A percentile compares a stretch with the other conserved stretches of the same genome.
phyloP scores from a whole-genome alignment of 1,140 invertebrate species.

The Saccostrea echinata region DNA sequence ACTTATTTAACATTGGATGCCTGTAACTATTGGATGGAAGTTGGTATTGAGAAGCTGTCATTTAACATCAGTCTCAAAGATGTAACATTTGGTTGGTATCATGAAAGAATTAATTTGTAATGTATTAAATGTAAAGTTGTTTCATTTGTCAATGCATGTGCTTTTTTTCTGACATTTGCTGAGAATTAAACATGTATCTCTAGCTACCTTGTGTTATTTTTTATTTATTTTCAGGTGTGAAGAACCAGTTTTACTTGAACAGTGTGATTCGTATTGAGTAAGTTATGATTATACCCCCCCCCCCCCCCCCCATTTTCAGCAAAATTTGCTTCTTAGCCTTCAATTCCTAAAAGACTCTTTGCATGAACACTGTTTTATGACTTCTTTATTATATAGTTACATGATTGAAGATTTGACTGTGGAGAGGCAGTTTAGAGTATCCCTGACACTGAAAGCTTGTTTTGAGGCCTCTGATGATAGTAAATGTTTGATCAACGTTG shows the following conservation, averaged over 20 bases:
- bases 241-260: conserved; percentile 25
- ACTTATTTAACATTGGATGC: conserved; percentile 54
- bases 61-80: conserved; percentile 32
- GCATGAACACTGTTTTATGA: not conserved
- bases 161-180: not conserved
- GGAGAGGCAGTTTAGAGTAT: conserved; percentile 33
- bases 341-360: not conserved
- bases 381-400: conserved; percentile 6
- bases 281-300: not conserved
- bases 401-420: conserved; percentile 35
- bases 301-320: not conserved
- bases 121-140: not conserved
- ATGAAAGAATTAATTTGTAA: not conserved
- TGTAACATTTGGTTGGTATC: conserved; percentile 44
- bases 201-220: not conserved
- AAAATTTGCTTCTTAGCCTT: not conserved
- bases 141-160: not conserved
- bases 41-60: conserved; percentile 59
- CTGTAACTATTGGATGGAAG: conserved; percentile 51
- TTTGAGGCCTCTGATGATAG: conserved; percentile 40
- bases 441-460: conserved; percentile 25
- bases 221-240: not conserved
- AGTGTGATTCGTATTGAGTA: conserved; percentile 26
- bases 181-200: not conserved
- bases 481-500: not conserved